Conservation (phyloP, 2,888 invertebrate genomes). For the Trichacis sp. region DNA sequence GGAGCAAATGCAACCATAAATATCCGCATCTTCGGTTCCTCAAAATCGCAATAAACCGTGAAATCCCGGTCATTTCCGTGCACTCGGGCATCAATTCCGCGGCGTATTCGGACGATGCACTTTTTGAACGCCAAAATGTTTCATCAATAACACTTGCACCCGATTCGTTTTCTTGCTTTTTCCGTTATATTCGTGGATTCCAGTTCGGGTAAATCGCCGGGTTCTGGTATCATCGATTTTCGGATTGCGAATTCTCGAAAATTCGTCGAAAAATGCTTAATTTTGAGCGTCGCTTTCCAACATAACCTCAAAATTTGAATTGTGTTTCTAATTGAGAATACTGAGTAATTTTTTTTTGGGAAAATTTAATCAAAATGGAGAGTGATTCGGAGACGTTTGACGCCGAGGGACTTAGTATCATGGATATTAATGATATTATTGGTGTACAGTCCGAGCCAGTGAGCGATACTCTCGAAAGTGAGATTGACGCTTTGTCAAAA, state of each 20-base stretch:
- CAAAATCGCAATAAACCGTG: too few relatives aligned
- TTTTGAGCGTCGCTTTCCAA: background rate
- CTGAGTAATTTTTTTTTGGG: background rate
- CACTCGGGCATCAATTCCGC: too few relatives aligned
- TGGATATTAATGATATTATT: slow-evolving; percentile 61
- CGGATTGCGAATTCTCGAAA: background rate
- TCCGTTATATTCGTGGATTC: too few relatives aligned
- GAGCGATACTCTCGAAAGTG: slow-evolving; percentile 60
- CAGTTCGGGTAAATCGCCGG: too few relatives aligned
- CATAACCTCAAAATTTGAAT: background rate
- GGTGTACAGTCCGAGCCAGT: slow-evolving; percentile 54
- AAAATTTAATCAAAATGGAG: slow-evolving; percentile 43
- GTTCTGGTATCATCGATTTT: too few relatives aligned
- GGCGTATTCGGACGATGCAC: too few relatives aligned
- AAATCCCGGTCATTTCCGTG: too few relatives aligned
- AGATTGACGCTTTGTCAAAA: slow-evolving; percentile 62
- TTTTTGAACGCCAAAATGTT: too few relatives aligned
- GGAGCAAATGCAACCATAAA: too few relatives aligned
- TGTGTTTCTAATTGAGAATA: background rate
- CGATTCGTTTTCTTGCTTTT: too few relatives aligned
- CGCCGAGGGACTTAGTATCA: slow-evolving; percentile 57
- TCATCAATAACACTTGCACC: too few relatives aligned
- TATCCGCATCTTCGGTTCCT: too few relatives aligned
- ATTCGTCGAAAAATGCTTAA: background rate
- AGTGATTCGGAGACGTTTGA: slow-evolving; percentile 58